These are phyloP conservation scores for Drosophila nikananu DNA, from an alignment of 1,140 invertebrate species.

Conservation along the genomic window DNA sequence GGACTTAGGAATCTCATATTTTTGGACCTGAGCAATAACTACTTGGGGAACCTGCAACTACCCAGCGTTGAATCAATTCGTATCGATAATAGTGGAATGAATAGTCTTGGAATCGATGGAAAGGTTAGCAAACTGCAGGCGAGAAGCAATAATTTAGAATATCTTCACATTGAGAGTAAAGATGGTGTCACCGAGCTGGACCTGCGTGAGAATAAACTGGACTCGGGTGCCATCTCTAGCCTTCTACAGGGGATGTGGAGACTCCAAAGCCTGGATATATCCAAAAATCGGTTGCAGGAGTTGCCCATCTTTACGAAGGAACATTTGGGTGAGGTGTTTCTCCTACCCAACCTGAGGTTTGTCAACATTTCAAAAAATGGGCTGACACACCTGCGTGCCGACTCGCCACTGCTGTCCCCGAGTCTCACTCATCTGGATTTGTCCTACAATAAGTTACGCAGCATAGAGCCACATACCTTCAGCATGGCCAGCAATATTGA, in stretches of 20 bases:
- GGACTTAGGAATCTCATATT: constrained; percentile 27
- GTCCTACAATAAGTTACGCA: neutral
- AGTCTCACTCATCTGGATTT: neutral
- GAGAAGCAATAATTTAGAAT: constrained; percentile 47
- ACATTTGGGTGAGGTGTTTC: neutral
- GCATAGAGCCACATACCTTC: neutral
- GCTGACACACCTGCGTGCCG: neutral
- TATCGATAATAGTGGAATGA: constrained; percentile 38
- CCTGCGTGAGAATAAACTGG: constrained; percentile 55
- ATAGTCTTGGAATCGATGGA: constrained; percentile 33
- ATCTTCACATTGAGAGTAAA: constrained; percentile 45
- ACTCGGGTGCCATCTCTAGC: neutral
- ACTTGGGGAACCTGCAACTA: constrained; percentile 41
- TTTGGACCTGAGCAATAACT: constrained; percentile 56
- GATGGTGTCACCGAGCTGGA: constrained; percentile 55
- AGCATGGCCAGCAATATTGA: neutral
- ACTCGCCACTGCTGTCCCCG: neutral
- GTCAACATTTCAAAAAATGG: neutral
- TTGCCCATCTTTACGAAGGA: constrained; percentile 3
- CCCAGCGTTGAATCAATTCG: constrained; percentile 23
- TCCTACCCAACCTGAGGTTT: constrained; percentile 1
- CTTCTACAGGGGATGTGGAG: constrained; percentile 63
- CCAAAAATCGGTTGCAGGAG: constrained; percentile 49
- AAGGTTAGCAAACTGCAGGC: constrained; percentile 54
- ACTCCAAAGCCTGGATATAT: constrained; percentile 61